These are phyloP conservation scores for Diabrotica virgifera DNA, from an alignment of 1,140 invertebrate species.

Conservation along the genomic window DNA sequence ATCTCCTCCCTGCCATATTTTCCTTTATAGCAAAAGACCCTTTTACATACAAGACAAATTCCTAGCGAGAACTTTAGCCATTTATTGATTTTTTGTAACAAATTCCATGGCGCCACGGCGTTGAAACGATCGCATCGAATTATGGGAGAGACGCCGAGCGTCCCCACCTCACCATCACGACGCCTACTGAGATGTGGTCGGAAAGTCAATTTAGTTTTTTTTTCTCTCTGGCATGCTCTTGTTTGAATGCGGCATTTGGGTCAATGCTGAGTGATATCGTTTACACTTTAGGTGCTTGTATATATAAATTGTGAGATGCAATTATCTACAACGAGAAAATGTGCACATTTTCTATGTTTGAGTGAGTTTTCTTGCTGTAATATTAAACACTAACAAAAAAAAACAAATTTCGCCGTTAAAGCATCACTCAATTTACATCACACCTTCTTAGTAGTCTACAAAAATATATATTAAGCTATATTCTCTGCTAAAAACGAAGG, in stretches of 20 bases:
- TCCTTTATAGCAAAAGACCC: no score
- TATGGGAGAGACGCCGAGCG: background rate
- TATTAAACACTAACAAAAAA: no score
- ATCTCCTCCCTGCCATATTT: no score
- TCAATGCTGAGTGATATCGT: background rate
- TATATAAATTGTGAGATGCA: no score
- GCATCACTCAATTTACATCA: no score
- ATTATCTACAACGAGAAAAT: no score
- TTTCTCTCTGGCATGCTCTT: background rate
- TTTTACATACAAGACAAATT: background rate
- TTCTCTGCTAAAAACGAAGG: no score
- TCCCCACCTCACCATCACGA: background rate
- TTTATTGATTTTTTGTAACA: background rate
- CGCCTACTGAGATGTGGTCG: slow-evolving; percentile 1
- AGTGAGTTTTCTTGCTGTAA: no score
- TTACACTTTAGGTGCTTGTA: background rate
- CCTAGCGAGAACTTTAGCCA: background rate
- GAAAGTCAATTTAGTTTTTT: background rate
- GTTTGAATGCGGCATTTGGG: background rate
- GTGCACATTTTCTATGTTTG: no score
- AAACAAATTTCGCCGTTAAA: no score
- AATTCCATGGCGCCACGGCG: background rate
- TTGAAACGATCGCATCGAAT: slow-evolving; percentile 2
- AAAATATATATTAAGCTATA: no score
- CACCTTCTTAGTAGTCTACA: no score